Evolutionary conservation across 1,140 invertebrate species (phyloP), one percentile per base, ranked within the genome.

Genomic region (Drosophila persimilis): DNA sequence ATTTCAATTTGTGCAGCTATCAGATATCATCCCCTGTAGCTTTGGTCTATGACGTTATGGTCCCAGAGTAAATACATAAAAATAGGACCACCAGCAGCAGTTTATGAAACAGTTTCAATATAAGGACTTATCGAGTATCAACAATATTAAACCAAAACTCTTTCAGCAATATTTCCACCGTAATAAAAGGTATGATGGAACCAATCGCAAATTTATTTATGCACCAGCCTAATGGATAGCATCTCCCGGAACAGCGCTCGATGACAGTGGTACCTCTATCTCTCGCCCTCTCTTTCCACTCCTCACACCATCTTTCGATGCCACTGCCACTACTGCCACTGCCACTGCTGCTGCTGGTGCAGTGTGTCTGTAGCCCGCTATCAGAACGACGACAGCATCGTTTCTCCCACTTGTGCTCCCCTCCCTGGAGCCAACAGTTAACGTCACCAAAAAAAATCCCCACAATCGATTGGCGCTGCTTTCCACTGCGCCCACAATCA

Each of bases 391-490:
- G 80, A 80, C 78, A 81, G 75, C 53, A 78, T 44, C 65, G 56
- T 47, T 56, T 56, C 39, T 9, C 26, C 41, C 35, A 13, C 7
- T 11, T 6, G 13, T 8, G 11, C n/a, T 24, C 41, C 57, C 44
- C 39, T 26, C 57, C 59, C 71, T 17, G 51, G 72, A 35, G 43
- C 50, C 73, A 80, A 74, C 74, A 78, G 65, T 86, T 81, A 78
- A 88, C 74, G 83, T 56, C 65, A 72, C 26, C 73, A 39, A 86
- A 86, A 84, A 85, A 73, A 73, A 53, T 65, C 64, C 81, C 62
- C 83, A 86, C 81, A 86, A 86, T 86, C 81, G 81, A 85, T 85
- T 86, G 81, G 61, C 63, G 81, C 60, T 80, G 81, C 64, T 59
- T 77, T 63, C 60, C 80, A 80, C 71, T 65, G 60, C 61, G 67